Evolutionary conservation across 2,888 invertebrate species (phyloP), one percentile per base, ranked within the genome.

Genomic region (Agrilus biguttatus): DNA sequence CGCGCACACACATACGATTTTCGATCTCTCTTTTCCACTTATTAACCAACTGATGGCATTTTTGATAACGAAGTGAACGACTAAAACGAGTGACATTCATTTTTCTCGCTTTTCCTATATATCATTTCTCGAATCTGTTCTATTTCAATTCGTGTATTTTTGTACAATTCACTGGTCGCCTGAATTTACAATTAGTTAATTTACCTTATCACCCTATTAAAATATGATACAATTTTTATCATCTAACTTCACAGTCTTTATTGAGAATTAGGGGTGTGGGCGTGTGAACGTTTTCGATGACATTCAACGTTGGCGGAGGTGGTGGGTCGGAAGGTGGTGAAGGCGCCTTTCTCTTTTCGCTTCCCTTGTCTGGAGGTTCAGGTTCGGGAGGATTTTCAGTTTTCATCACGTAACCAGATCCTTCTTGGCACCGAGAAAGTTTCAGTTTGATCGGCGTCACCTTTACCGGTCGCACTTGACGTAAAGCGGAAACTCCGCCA

Each of bases 191-290:
- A 53, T 57, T 55, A 52, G 45, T 28, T 28, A 28, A 28, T 28
- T 28, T 28, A 28, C 28, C 10, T 28, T 41, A 45, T 41, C 37
- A 42, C 34, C 39, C 41, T 49, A 47, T 39, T 41, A 33, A 19
- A 47, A 47, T 52, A 53, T 47, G 50, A 49, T 55, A 55, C 61
- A 60, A 63, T 62, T 66, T 28, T 68, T 81, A 85, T 87, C 85
- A 86, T 78, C 86, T 86, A 76, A 85, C 85, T 75, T 84, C 83
- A 71, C 84, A 83, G 73, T 83, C 84, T 74, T 84, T 82, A 65
- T 77, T 81, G 57, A 79, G 72, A 61, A 78, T 72, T 61, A 78
- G 71, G 49, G 77, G 65, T 53, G 70, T 63, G 39, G 61, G 53
- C 14, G 56, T 46, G 37, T 56, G 57, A 23, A 54, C 54, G 36